phyloP scores from a whole-genome alignment of 2,797 vertebrate genomes.

The Helostoma temminkii region DNA sequence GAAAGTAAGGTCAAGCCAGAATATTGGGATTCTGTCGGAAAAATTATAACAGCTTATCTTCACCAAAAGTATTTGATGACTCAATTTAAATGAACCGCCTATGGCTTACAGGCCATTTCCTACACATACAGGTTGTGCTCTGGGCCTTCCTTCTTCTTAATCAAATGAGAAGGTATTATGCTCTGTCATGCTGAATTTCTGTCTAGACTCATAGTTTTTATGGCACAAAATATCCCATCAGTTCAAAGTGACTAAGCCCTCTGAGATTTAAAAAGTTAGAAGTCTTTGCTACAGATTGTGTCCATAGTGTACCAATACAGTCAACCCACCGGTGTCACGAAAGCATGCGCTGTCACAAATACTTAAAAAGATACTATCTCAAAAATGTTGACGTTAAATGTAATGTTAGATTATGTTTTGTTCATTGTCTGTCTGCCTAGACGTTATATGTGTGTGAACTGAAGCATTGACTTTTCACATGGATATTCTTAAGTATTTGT shows the following conservation, averaged over 20 bases:
- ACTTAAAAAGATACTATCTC: slow-evolving; percentile 85
- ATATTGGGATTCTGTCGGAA: slow-evolving; percentile 49
- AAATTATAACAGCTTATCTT: slow-evolving; percentile 23
- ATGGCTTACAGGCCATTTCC: slow-evolving; percentile 22
- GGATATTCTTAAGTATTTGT: slow-evolving; percentile 90
- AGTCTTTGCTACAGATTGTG: slow-evolving; percentile 74
- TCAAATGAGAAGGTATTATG: slow-evolving; percentile 22
- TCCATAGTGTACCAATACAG: slow-evolving; percentile 81
- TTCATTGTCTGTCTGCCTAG: slow-evolving; percentile 86
- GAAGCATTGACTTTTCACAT: slow-evolving; percentile 84
- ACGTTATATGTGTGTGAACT: slow-evolving; percentile 84
- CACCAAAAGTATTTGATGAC: slow-evolving; percentile 40
- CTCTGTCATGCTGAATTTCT: slow-evolving; percentile 20
- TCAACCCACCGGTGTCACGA: slow-evolving; percentile 79
- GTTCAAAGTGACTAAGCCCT: slow-evolving; percentile 78
- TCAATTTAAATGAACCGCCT: slow-evolving; percentile 20
- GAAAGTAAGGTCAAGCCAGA: slow-evolving; percentile 40
- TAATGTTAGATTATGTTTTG: slow-evolving; percentile 89
- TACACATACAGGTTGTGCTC: slow-evolving; percentile 29
- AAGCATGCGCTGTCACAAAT: slow-evolving; percentile 92
- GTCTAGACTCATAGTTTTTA: slow-evolving; percentile 49
- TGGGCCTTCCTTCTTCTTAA: slow-evolving; percentile 29
- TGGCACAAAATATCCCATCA: slow-evolving; percentile 38
- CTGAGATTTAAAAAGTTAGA: slow-evolving; percentile 64
- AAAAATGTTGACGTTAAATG: slow-evolving; percentile 88